Percentiles rank a stretch among this genome's conserved stretches.
phyloP scores from a whole-genome alignment of 2,888 invertebrate genomes.

The Lochmaea capreae region DNA sequence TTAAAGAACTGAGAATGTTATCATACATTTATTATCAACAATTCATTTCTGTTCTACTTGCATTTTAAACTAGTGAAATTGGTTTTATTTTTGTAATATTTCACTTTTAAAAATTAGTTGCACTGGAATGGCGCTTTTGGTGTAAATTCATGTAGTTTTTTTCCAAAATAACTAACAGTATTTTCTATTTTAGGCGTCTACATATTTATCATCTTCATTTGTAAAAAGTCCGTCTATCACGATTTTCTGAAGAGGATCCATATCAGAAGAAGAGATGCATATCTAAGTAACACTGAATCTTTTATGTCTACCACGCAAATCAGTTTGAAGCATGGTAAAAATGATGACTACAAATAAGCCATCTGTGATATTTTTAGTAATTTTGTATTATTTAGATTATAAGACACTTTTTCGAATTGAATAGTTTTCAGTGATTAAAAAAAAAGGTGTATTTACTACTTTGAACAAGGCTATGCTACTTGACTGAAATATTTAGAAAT shows the following conservation, averaged over 20 bases:
- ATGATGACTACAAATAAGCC: conserved; percentile 11
- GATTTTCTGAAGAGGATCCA: conserved; percentile 34
- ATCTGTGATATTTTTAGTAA: conserved; percentile 16
- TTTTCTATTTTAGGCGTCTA: conserved; percentile 48
- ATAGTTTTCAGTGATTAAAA: too few species aligned
- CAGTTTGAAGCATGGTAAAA: conserved; percentile 26
- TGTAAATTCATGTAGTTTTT: background rate
- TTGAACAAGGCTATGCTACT: too few species aligned
- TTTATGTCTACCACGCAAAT: conserved; percentile 38
- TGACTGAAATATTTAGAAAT: too few species aligned
- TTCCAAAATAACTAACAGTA: background rate
- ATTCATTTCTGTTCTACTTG: too few species aligned
- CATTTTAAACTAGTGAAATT: too few species aligned
- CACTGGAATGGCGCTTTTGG: too few species aligned
- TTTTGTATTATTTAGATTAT: background rate
- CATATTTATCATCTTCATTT: conserved; percentile 52
- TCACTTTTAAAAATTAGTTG: too few species aligned
- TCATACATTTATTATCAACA: too few species aligned
- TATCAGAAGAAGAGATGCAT: conserved; percentile 25
- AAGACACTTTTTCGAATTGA: background rate
- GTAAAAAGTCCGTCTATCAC: conserved; percentile 47
- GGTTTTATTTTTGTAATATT: too few species aligned
- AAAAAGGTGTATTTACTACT: too few species aligned
- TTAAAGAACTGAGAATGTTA: too few species aligned
- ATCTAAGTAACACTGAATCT: conserved; percentile 27